phyloP scores from a whole-genome alignment of 2,888 invertebrate genomes.

The Orgyia antiqua region DNA sequence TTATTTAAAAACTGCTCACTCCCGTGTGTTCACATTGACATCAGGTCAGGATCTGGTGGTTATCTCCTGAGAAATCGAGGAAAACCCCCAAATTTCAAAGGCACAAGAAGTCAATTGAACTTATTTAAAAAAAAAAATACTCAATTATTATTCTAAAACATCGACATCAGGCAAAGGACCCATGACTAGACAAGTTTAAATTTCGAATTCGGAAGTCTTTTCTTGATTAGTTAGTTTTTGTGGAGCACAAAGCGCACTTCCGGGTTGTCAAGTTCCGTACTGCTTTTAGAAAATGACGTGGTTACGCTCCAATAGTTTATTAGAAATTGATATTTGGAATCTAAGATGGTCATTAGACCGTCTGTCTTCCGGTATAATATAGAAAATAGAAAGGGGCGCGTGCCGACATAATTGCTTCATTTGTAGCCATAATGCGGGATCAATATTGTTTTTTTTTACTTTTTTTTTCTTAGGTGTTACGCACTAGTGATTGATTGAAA shows the following conservation, averaged over 20 bases:
- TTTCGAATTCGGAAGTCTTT: constrained; percentile 54
- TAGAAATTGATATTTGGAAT: constrained; percentile 75
- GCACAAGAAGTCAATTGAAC: too few species aligned
- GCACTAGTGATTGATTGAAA: constrained; percentile 39
- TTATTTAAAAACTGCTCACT: too few species aligned
- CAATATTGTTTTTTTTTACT: constrained; percentile 29
- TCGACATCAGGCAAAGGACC: constrained; percentile 53
- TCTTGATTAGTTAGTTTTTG: constrained; percentile 69
- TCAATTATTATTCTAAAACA: too few species aligned
- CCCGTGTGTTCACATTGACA: too few species aligned
- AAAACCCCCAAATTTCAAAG: too few species aligned
- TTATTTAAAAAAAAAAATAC: too few species aligned
- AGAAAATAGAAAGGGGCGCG: constrained; percentile 49
- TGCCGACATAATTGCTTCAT: constrained; percentile 73
- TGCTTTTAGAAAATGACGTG: constrained; percentile 49
- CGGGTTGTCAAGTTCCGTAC: constrained; percentile 53
- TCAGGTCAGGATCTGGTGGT: too few species aligned
- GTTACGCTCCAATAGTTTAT: constrained; percentile 57
- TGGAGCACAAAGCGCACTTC: constrained; percentile 57
- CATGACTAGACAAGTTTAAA: constrained; percentile 58
- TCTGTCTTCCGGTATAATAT: constrained; percentile 62
- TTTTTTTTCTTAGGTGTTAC: constrained; percentile 37
- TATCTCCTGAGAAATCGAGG: too few species aligned
- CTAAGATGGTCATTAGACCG: constrained; percentile 70
- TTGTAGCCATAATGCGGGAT: constrained; percentile 59